Base-by-base conservation (phyloP, 2,113 vertebrate genomes). In the Apteryx owenii region DNA sequence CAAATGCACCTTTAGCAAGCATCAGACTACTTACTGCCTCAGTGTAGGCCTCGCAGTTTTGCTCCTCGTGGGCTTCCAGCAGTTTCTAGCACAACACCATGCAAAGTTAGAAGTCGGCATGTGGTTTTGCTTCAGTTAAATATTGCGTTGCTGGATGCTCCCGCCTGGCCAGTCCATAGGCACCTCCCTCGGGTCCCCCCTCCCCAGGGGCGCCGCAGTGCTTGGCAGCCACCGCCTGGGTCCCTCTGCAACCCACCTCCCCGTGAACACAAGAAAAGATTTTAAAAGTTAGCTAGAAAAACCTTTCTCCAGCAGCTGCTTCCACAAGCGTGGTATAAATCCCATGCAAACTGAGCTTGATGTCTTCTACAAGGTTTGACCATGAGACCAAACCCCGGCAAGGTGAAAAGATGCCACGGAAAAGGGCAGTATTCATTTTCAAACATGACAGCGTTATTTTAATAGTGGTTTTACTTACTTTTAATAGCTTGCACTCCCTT, bases 401-500 rank as follows among this genome's bases (percentile, higher is more conserved):
- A 25, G 26, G 66, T 12, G 51, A 7, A 38, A 36, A 60, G 40
- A 44, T 60, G 19, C 28, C 10, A 11, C 12, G 11, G 71, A 2
- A 13, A 42, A 76, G 48, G 26, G 25, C 61, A 8, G 9, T 4
- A 8, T 0, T 10, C 22, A 1, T 50, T 76, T 70, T 23, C 13
- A 50, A 16, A 40, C 4, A 2, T 3, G 17, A 48, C 33, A 14
- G 12, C 10, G 2, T 19, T 21, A 10, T 8, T 56, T 69, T 17
- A 61, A 36, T 26, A 48, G 16, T 7, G 15, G 51, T 36, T 50
- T 53, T 13, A 97, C 96, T 96, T 97, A 99, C 99, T 99, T 99
- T 99, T 97, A 99, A 94, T 92, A 99, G 97, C 95, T 99, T 99
- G 98, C 99, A 99, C 97, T 99, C 99, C 98, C 99, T 98, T 53